These are phyloP conservation scores for Diplodus puntazzo DNA, from an alignment of 2,797 vertebrate genomes.

Conservation along the genomic window DNA sequence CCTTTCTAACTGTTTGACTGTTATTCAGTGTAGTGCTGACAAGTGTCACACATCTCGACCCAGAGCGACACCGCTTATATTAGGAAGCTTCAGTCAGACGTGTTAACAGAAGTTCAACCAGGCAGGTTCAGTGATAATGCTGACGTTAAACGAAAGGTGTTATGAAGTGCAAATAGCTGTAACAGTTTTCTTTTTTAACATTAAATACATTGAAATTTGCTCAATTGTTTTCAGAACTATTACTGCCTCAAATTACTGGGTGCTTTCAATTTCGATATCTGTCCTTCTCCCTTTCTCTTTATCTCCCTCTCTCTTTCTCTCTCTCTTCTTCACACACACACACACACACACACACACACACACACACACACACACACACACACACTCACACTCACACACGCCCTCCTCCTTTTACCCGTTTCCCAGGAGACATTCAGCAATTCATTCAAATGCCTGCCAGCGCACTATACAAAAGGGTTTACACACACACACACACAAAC, in stretches of 20 bases:
- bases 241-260: not conserved
- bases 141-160: not conserved
- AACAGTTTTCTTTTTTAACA: not conserved
- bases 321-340: not conserved
- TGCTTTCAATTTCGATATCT: too few relatives aligned
- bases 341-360: not conserved
- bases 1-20: not conserved
- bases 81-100: too few relatives aligned
- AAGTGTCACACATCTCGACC: not conserved
- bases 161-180: not conserved
- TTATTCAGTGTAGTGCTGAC: not conserved
- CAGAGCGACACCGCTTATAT: not conserved
- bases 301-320: not conserved
- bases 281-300: not conserved
- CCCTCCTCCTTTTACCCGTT: constrained; percentile 49
- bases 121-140: too few relatives aligned
- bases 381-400: not conserved
- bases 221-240: not conserved
- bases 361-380: not conserved
- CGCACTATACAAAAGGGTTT: constrained; percentile 40
- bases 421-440: constrained; percentile 66
- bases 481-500: constrained; percentile 24
- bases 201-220: not conserved
- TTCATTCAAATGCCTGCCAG: constrained; percentile 57
- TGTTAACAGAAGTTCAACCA: too few relatives aligned